Conservation (phyloP, 2,113 vertebrate species). For the Heliornis fulica region DNA sequence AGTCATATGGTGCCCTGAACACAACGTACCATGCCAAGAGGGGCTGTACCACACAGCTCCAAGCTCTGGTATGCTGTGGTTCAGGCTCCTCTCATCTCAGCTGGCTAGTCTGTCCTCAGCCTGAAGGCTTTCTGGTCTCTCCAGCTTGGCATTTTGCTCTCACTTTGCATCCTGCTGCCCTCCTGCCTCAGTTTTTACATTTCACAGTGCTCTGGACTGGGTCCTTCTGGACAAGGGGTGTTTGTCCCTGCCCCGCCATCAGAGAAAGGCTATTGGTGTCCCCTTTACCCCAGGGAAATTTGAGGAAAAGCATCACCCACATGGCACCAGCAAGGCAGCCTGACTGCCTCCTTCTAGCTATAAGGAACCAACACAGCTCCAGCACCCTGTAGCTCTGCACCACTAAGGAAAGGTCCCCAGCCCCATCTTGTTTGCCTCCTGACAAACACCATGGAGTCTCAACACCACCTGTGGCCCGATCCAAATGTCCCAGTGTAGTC, state of each 20-base stretch:
- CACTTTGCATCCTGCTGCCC: rapidly evolving
- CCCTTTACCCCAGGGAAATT: background rate
- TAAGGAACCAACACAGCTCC: background rate
- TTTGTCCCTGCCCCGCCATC: background rate
- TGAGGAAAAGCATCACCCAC: background rate
- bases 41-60: background rate
- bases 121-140: background rate
- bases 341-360: rapidly evolving
- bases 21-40: background rate
- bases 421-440: background rate
- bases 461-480: rapidly evolving
- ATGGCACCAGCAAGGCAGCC: background rate
- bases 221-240: background rate
- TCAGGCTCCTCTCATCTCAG: background rate
- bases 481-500: background rate
- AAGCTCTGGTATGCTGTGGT: background rate
- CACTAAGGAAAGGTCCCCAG: background rate
- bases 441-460: background rate
- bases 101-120: background rate
- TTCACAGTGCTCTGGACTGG: background rate
- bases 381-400: background rate
- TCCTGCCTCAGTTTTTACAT: background rate
- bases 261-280: background rate
- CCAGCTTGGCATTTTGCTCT: background rate
- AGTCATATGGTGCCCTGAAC: background rate